Percentiles rank a stretch among this genome's conserved stretches.
phyloP scores from a whole-genome alignment of 2,113 vertebrate species.

The Penelope pileata region DNA sequence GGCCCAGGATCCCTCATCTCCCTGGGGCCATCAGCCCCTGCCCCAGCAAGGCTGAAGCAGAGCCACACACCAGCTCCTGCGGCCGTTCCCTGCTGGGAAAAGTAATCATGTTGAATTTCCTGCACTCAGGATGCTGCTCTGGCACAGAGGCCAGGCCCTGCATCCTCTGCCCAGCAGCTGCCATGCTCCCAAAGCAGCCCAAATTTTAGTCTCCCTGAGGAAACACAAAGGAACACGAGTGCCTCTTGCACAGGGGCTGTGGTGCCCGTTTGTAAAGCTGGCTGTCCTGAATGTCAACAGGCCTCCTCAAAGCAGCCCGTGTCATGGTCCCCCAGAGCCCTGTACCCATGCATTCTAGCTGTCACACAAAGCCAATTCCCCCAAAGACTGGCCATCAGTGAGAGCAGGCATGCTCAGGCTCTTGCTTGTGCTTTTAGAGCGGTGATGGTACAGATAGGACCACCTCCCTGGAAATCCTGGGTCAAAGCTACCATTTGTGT shows the following conservation, averaged over 20 bases:
- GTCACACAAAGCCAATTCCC: not conserved
- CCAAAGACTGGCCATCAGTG: not conserved
- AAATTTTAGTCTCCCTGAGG: not conserved
- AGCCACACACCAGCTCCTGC: not conserved
- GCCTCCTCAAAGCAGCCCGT: not conserved
- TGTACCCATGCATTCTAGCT: rapidly evolving
- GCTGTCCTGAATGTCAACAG: rapidly evolving
- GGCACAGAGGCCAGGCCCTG: not conserved
- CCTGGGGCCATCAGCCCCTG: rapidly evolving
- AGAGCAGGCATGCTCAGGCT: not conserved
- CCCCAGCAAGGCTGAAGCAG: not conserved
- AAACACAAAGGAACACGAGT: not conserved
- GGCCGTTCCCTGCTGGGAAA: not conserved
- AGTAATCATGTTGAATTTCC: not conserved
- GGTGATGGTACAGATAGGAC: too few relatives aligned
- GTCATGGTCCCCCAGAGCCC: not conserved
- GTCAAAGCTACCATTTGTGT: not conserved
- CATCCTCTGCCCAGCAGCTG: not conserved
- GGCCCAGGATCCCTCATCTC: rapidly evolving
- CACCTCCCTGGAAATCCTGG: not conserved
- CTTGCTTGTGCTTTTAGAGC: not conserved
- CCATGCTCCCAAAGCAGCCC: not conserved
- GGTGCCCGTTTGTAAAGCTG: not conserved
- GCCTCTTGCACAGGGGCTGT: not conserved
- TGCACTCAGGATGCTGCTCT: not conserved